phyloP scores from a whole-genome alignment of 2,113 vertebrate species.

The Erinaceus europaeus region DNA sequence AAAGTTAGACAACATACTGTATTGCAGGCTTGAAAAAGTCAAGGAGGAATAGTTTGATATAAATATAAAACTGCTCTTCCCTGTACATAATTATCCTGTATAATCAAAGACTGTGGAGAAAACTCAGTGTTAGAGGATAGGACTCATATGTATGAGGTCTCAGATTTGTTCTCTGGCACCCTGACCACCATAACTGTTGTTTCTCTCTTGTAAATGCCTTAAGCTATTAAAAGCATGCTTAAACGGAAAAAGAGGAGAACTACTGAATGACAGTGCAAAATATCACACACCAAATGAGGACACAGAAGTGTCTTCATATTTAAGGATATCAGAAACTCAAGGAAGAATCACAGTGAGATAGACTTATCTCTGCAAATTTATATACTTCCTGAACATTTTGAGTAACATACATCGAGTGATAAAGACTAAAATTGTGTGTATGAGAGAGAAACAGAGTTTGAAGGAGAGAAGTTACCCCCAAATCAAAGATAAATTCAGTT shows the following conservation, averaged over 20 bases:
- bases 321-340: neutral
- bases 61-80: constrained; percentile 35
- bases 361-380: neutral
- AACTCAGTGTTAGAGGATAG: too few relatives aligned
- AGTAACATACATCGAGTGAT: neutral
- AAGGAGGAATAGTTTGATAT: neutral
- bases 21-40: constrained; percentile 37
- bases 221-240: too few relatives aligned
- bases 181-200: too few relatives aligned
- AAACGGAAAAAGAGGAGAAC: neutral
- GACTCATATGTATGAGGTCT: too few relatives aligned
- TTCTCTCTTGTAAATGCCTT: too few relatives aligned
- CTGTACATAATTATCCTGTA: neutral
- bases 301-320: neutral
- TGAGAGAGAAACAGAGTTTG: neutral
- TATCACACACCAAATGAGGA: neutral
- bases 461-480: neutral
- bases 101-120: too few relatives aligned
- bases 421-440: neutral
- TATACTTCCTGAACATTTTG: neutral
- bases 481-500: neutral
- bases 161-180: too few relatives aligned
- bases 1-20: constrained; percentile 59
- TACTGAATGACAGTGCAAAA: neutral
- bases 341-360: neutral